These are phyloP conservation scores for Cavia porcellus DNA, from an alignment of 2,113 vertebrate species.

Conservation along the genomic window DNA sequence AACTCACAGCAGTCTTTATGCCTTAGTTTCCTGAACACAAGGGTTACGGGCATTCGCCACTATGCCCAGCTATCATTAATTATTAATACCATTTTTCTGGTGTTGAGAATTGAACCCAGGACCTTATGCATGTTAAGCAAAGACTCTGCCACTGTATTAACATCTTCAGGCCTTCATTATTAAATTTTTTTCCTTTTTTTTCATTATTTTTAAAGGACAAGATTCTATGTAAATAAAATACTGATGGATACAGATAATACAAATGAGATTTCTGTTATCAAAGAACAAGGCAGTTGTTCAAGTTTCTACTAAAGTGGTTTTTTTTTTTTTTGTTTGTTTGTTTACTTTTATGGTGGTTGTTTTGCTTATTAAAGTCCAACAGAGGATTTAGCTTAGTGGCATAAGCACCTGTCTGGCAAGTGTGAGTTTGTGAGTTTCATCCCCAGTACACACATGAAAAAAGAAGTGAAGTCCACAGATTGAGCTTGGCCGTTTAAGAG, in stretches of 20 bases:
- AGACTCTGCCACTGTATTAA: background rate
- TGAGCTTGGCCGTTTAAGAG: background rate
- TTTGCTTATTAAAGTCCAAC: background rate
- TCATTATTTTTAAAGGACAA: background rate
- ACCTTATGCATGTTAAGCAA: background rate
- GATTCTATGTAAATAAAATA: background rate
- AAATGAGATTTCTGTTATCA: background rate
- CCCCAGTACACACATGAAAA: too few relatives aligned
- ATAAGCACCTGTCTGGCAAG: too few relatives aligned
- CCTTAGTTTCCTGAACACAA: too few relatives aligned
- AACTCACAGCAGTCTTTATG: background rate
- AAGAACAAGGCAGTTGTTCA: background rate
- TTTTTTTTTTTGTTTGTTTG: background rate
- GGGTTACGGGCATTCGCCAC: background rate
- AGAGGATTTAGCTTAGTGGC: too few relatives aligned
- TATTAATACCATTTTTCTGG: background rate
- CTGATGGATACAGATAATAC: background rate
- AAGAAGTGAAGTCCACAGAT: background rate
- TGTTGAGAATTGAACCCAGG: background rate
- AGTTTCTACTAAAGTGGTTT: background rate
- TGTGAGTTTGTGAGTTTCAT: too few relatives aligned
- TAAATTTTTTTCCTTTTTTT: background rate
- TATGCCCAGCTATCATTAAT: background rate
- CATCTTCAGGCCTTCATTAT: background rate
- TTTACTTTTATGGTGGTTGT: background rate